Percentiles rank a stretch among this genome's conserved stretches.
phyloP scores from a whole-genome alignment of 2,797 vertebrate species.

The Austrolebias charrua region DNA sequence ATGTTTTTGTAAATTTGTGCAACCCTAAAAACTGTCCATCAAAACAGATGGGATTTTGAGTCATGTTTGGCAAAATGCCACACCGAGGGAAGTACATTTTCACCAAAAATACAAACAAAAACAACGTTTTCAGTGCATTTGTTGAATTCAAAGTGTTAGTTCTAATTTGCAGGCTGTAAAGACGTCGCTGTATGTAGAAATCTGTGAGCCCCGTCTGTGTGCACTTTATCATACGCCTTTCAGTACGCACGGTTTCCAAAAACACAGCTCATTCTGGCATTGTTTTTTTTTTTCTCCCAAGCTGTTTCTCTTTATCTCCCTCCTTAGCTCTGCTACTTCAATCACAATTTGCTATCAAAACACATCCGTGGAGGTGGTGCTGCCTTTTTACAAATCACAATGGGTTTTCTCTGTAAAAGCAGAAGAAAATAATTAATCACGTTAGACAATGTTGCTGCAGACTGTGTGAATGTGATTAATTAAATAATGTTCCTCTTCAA shows the following conservation, averaged over 20 bases:
- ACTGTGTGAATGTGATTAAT: conserved; percentile 62
- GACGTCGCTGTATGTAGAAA: conserved; percentile 15
- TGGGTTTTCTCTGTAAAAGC: conserved; percentile 60
- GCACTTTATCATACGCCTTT: conserved; percentile 40
- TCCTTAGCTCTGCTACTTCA: conserved; percentile 63
- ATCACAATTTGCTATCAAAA: conserved; percentile 66
- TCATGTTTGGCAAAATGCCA: conserved; percentile 46
- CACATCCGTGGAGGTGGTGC: conserved; percentile 57
- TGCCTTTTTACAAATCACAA: conserved; percentile 63
- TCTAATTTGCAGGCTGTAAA: conserved; percentile 17
- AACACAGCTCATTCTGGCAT: conserved; percentile 56
- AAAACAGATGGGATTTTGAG: conserved; percentile 46
- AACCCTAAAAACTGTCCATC: conserved; percentile 10
- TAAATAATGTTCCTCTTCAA: conserved; percentile 68
- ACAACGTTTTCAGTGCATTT: background rate
- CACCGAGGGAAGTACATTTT: background rate
- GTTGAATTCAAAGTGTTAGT: conserved; percentile 17
- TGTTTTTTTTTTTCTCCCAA: conserved; percentile 54
- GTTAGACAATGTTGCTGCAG: conserved; percentile 62
- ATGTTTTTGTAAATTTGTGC: background rate
- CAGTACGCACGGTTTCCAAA: conserved; percentile 42
- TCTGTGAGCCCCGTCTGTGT: conserved; percentile 22
- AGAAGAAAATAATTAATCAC: conserved; percentile 66
- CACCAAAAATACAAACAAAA: background rate
- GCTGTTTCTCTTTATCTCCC: conserved; percentile 67